Evolutionary conservation across 2,888 invertebrate species (phyloP).

Genomic region (Acanthosepion esculentum): DNA sequence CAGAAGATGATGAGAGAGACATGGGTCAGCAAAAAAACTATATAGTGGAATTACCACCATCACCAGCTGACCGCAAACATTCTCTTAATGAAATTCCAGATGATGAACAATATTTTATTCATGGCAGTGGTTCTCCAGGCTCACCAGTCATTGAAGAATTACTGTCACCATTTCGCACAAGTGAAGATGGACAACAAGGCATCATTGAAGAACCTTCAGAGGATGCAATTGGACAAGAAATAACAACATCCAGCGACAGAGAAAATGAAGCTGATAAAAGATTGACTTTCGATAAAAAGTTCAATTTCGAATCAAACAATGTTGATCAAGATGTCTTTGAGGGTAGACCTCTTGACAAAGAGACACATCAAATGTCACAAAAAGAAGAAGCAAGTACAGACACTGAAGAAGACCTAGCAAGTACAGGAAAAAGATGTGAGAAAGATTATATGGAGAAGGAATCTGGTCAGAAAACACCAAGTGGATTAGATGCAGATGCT

Average conservation of each 20-base stretch:
- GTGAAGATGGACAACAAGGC: constrained; percentile 41
- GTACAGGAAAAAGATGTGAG: not conserved
- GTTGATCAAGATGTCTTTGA: constrained; percentile 24
- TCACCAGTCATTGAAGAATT: constrained; percentile 38
- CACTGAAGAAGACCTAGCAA: not conserved
- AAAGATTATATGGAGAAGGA: not conserved
- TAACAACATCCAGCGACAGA: not conserved
- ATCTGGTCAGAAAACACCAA: not conserved
- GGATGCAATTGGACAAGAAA: not conserved
- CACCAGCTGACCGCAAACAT: constrained; percentile 13
- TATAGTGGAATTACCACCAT: constrained; percentile 34
- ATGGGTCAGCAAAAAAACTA: not conserved
- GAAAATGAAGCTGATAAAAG: not conserved
- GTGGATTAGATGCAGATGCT: not conserved
- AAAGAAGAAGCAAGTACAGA: not conserved
- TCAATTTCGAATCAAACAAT: constrained; percentile 20
- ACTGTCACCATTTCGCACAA: not conserved
- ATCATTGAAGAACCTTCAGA: constrained; percentile 42
- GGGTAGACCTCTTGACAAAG: not conserved
- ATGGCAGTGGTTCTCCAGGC: not conserved
- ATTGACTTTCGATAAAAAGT: not conserved
- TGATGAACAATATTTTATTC: not conserved
- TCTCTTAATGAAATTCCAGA: constrained; percentile 18
- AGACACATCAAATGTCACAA: not conserved
- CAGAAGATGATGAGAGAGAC: not conserved